These are phyloP conservation scores for Dermatemys mawii DNA, from an alignment of 2,113 vertebrate genomes.

Conservation along the genomic window DNA sequence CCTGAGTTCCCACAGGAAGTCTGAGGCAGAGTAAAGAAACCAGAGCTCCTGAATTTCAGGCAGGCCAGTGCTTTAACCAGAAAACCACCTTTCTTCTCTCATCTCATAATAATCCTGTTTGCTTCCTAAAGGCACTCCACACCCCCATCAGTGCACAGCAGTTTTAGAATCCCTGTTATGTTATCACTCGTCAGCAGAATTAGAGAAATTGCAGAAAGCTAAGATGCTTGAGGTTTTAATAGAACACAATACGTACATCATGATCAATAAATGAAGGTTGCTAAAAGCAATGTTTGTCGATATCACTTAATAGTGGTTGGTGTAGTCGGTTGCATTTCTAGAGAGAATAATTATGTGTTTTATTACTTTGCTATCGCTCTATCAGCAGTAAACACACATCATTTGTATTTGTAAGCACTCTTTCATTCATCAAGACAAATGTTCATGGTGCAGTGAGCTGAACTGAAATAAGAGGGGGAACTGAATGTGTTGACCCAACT, in stretches of 20 bases:
- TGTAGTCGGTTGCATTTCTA: not conserved
- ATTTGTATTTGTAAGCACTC: not conserved
- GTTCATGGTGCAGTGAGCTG: not conserved
- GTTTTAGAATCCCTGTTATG: not conserved
- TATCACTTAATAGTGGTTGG: not conserved
- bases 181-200: not conserved
- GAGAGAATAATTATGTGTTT: not conserved
- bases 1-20: not conserved
- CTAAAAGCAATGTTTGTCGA: not conserved
- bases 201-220: not conserved
- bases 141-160: not conserved
- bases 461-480: not conserved
- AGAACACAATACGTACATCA: not conserved
- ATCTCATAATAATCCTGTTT: not conserved
- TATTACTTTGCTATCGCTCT: not conserved
- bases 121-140: not conserved
- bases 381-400: not conserved
- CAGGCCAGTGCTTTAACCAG: not conserved
- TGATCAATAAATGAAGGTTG: not conserved
- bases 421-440: not conserved
- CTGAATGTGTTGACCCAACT: not conserved
- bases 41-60: not conserved
- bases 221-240: not conserved
- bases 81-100: not conserved
- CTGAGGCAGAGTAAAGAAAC: not conserved